Base-by-base conservation (phyloP, 2,888 invertebrate genomes). In the Drosophila affinis region DNA sequence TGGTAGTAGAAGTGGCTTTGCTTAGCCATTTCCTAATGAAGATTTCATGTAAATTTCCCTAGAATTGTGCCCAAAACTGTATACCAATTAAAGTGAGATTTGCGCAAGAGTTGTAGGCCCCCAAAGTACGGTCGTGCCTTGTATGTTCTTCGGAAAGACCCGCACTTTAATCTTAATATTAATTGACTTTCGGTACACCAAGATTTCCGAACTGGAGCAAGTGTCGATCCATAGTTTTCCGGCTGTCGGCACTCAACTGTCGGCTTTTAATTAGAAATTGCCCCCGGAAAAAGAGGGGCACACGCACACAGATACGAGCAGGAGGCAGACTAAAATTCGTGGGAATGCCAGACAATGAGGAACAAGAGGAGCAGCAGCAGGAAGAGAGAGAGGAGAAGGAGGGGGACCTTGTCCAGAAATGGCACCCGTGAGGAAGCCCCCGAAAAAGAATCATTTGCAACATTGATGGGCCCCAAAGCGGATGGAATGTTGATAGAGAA, bases 401-500 rank as follows among this genome's bases (percentile, higher is more conserved):
- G 24, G 5, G 21, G 17, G 51, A n/a, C 44, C 69, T 61, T 55
- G 39, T 70, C 47, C 64, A 52, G 39, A 85, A 82, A 85, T 75
- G 79, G 64, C 60, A 60, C 82, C 77, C 72, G 34, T 76, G 77
- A 63, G 86, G 72, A 49, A 51, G 59, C 72, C 58, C 70, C 64
- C 46, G 32, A 53, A 52, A 57, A 71, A 48, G 64, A 78, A 74
- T 70, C 71, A 75, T 86, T 82, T 88, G 82, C 79, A 85, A 87
- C 82, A 88, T 85, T 87, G 86, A 87, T 79, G 76, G 77, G 56
- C 29, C 17, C 57, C 12, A 10, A 29, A 18, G n/a, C 48, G 24
- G 9, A 17, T 39, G 39, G 55, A 49, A 60, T 47, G 70, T 56
- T 14, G 18, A 29, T 21, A 12, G 48, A 44, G 56, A 51, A 52